phyloP scores from a whole-genome alignment of 2,113 vertebrate genomes.

The Mesocricetus auratus region DNA sequence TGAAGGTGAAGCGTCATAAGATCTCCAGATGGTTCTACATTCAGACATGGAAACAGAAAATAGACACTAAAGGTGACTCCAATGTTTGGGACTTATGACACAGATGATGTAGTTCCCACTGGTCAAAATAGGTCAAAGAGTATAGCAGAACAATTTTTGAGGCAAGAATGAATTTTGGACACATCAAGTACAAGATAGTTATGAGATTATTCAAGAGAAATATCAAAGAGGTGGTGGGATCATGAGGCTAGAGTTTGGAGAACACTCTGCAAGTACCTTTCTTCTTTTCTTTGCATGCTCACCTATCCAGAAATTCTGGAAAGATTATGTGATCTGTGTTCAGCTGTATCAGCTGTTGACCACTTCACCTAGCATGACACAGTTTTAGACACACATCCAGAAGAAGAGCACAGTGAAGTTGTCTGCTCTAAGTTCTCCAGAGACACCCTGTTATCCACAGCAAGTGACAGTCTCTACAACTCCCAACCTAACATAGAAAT shows the following conservation, averaged over 20 bases:
- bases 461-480: neutral
- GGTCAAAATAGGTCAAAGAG: too few relatives aligned
- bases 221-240: neutral
- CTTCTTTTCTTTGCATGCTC: neutral
- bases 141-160: neutral
- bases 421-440: neutral
- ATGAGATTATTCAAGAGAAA: neutral
- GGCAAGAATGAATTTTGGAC: neutral
- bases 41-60: neutral
- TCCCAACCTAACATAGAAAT: neutral
- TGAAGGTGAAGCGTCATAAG: neutral
- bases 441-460: neutral
- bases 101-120: too few relatives aligned
- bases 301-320: neutral
- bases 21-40: neutral
- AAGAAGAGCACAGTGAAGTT: fast-evolving
- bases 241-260: neutral
- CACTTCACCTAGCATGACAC: neutral
- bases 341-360: too few relatives aligned
- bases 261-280: neutral
- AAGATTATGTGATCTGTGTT: neutral
- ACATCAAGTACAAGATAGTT: neutral
- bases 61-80: neutral
- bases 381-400: too few relatives aligned
- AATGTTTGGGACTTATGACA: neutral